Evolutionary conservation across 2,113 vertebrate species (phyloP), one percentile per base, ranked within the genome.

Genomic region (Polypterus bichir): DNA sequence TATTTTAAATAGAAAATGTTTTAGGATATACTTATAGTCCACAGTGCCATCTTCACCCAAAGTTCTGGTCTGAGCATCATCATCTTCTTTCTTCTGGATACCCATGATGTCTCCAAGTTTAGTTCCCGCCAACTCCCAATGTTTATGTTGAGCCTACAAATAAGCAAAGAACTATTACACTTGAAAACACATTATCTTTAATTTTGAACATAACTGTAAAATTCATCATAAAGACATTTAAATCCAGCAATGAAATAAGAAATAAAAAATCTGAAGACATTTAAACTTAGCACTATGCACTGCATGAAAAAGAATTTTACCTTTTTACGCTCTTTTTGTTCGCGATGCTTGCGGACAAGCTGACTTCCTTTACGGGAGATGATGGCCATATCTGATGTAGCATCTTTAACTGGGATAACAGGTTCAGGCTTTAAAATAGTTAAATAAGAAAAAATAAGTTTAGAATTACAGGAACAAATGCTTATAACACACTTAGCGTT

Each of bases 71-170:
- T 81, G 87, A 49, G 71, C 64, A 4, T 82, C 84, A 58, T 87
- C 88, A 0, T 88, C 88, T 49, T 96, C 93, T 0, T 84, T 89
- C 65, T 97, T 97, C 71, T 97, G 93, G 71, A 99, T 87, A 1
- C 96, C 96, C 94, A 99, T 99, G 62, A 99, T 97, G 59, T 99
- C 94, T 60, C 96, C 96, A 70, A 99, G 74, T 70, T 99, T 99
- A 64, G 96, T 99, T 61, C 96, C 96, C 59, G 96, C 96, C 75
- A 99, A 68, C 74, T 99, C 96, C 96, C 96, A 99, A 73, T 99
- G 96, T 76, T 97, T 99, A 75, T 98, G 94, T 60, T 99, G 96
- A 68, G 96, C 94, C 96, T 99, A 66, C 60, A 72, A 77, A 59
- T 45, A 74, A 9, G 55, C 3, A 63, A 27, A 27, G 27, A 27